A percentile compares a stretch with the other conserved stretches of the same genome.
phyloP scores from a whole-genome alignment of 2,888 invertebrate species.

The Leuctra nigra region DNA sequence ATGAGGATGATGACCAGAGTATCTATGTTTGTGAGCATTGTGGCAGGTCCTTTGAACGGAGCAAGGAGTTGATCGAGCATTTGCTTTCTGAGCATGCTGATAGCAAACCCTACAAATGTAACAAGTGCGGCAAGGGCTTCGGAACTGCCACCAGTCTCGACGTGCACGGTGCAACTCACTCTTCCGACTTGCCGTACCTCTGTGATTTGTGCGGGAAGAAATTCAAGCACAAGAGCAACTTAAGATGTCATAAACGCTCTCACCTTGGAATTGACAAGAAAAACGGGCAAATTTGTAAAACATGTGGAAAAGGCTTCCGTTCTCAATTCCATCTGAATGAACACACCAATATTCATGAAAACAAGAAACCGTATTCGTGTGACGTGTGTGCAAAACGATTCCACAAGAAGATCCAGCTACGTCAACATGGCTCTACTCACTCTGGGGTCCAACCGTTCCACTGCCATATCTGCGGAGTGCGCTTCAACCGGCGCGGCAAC shows the following conservation, averaged over 20 bases:
- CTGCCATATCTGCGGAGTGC: slow-evolving; percentile 36
- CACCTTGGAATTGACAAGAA: slow-evolving; percentile 36
- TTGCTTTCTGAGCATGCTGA: slow-evolving; percentile 32
- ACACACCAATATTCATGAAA: slow-evolving; percentile 43
- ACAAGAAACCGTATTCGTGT: slow-evolving; percentile 38
- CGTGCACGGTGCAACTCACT: slow-evolving; percentile 37
- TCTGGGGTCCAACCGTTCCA: slow-evolving; percentile 33
- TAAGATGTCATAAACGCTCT: slow-evolving; percentile 37
- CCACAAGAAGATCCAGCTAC: slow-evolving; percentile 37
- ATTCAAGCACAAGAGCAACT: slow-evolving; percentile 38
- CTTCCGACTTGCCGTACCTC: slow-evolving; percentile 33
- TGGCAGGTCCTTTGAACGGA: slow-evolving; percentile 20
- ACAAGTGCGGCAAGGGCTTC: slow-evolving; percentile 35
- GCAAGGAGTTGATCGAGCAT: slow-evolving; percentile 34
- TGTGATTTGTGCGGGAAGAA: slow-evolving; percentile 40
- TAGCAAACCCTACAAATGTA: slow-evolving; percentile 34
- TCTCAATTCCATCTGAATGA: slow-evolving; percentile 43
- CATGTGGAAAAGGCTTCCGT: slow-evolving; percentile 43
- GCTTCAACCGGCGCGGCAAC: slow-evolving; percentile 38
- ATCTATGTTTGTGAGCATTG: slow-evolving; percentile 25
- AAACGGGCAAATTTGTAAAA: slow-evolving; percentile 39
- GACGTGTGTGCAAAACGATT: slow-evolving; percentile 42
- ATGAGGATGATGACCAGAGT: neutral
- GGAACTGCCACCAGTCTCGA: slow-evolving; percentile 36
- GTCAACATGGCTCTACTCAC: slow-evolving; percentile 37